These are phyloP conservation scores for Anser cygnoides DNA, from an alignment of 2,113 vertebrate genomes.

Conservation along the genomic window DNA sequence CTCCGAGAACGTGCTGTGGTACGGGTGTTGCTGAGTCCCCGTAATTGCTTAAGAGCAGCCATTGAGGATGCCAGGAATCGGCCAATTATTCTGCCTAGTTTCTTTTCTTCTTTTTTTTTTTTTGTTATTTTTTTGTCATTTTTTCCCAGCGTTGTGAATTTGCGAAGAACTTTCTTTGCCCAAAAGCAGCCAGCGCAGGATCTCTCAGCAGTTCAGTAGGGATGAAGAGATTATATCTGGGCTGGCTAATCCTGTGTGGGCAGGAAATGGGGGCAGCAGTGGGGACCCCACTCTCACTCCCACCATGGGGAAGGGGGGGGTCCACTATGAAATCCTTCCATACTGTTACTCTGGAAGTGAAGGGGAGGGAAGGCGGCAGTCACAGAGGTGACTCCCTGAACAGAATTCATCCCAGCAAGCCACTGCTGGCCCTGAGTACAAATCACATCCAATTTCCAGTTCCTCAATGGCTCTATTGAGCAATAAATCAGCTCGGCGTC, in stretches of 20 bases:
- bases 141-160: neutral
- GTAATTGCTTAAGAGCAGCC: slow-evolving; percentile 52
- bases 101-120: neutral
- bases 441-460: slow-evolving; percentile 62
- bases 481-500: slow-evolving; percentile 49
- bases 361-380: neutral
- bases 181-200: neutral
- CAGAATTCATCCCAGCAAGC: slow-evolving; percentile 40
- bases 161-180: neutral
- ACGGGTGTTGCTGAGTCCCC: slow-evolving; percentile 29
- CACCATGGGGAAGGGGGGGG: rapidly evolving
- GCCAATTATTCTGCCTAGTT: slow-evolving; percentile 43
- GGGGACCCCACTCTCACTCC: neutral
- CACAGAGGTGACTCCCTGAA: slow-evolving; percentile 1
- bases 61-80: slow-evolving; percentile 38
- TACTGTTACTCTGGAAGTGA: neutral
- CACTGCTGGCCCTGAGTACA: slow-evolving; percentile 34
- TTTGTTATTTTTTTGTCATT: neutral
- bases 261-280: neutral
- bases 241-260: slow-evolving; percentile 6
- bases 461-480: slow-evolving; percentile 31
- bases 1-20: slow-evolving; percentile 24
- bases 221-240: slow-evolving; percentile 24
- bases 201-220: neutral
- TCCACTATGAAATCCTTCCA: neutral